Evolutionary conservation across 2,888 invertebrate species (phyloP).

Genomic region (Eulithis prunata): DNA sequence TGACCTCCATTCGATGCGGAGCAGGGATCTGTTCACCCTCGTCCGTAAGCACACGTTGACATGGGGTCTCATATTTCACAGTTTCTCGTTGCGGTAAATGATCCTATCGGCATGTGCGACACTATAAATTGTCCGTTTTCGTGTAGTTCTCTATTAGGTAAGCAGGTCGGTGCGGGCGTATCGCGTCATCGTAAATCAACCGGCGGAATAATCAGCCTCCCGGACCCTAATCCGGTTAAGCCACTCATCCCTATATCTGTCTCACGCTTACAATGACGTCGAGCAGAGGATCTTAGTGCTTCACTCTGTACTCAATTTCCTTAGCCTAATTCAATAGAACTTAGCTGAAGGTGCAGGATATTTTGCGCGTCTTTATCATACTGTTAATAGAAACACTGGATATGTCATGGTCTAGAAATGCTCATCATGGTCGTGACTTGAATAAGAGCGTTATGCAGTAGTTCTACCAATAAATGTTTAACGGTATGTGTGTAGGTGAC

Average conservation of each 20-base stretch:
- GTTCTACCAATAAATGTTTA: slow-evolving; percentile 39
- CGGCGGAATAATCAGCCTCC: slow-evolving; percentile 76
- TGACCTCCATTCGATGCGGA: slow-evolving; percentile 52
- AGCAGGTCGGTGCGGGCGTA: slow-evolving; percentile 61
- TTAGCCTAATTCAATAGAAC: slow-evolving; percentile 41
- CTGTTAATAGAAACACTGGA: slow-evolving; percentile 36
- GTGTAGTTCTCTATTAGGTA: slow-evolving; percentile 66
- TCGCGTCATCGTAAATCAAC: slow-evolving; percentile 81
- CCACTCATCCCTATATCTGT: slow-evolving; percentile 74
- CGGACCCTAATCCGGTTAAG: slow-evolving; percentile 76
- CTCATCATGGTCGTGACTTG: slow-evolving; percentile 39
- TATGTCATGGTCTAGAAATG: slow-evolving; percentile 39
- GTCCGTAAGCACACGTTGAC: slow-evolving; percentile 62
- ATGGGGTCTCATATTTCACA: slow-evolving; percentile 72
- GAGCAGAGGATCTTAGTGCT: slow-evolving; percentile 57
- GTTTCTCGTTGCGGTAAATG: slow-evolving; percentile 63
- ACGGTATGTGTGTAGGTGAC: slow-evolving; percentile 34
- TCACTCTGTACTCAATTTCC: slow-evolving; percentile 32
- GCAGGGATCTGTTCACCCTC: slow-evolving; percentile 52
- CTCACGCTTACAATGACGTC: slow-evolving; percentile 70
- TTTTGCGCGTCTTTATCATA: slow-evolving; percentile 33
- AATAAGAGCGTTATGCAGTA: slow-evolving; percentile 34
- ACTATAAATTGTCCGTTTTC: slow-evolving; percentile 76
- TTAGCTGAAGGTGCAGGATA: slow-evolving; percentile 32
- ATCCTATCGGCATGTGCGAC: slow-evolving; percentile 69